A percentile compares a stretch with the other conserved stretches of the same genome.
Conservation (phyloP, 2,888 invertebrate genomes). For the Mythimna loreyi region DNA sequence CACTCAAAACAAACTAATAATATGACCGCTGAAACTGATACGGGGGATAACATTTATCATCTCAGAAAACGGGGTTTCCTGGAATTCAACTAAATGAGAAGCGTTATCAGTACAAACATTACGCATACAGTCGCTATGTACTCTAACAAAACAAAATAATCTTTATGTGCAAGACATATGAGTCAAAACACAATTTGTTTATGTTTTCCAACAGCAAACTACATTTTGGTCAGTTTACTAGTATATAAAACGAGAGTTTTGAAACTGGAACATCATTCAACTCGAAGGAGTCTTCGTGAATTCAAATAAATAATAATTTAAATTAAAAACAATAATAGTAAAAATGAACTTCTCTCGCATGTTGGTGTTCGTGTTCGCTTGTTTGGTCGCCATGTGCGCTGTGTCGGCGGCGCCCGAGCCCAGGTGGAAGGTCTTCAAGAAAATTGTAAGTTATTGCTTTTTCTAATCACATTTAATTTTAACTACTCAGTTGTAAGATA, state of each 20-base stretch:
- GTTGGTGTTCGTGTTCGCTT: too few species aligned
- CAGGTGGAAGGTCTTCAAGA: too few species aligned
- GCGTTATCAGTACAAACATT: slow-evolving; percentile 20
- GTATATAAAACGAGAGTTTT: slow-evolving; percentile 33
- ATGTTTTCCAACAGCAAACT: neutral
- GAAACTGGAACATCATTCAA: slow-evolving; percentile 42
- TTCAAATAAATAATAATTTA: slow-evolving; percentile 11
- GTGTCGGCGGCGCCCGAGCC: too few species aligned
- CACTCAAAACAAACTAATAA: neutral
- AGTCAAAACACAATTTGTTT: neutral
- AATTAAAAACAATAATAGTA: neutral
- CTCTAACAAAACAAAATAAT: neutral
- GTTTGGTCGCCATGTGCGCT: too few species aligned
- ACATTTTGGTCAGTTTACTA: neutral
- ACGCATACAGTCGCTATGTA: neutral
- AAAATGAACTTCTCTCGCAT: too few species aligned
- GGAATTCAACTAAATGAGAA: neutral
- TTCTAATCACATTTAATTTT: too few species aligned
- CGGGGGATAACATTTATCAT: slow-evolving; percentile 14
- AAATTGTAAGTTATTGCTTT: too few species aligned
- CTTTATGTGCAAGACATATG: neutral
- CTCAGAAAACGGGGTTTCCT: slow-evolving; percentile 17
- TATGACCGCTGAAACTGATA: neutral
- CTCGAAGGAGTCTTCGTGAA: neutral
- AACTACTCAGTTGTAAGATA: too few species aligned